Evolutionary conservation across 2,113 vertebrate species (phyloP), one percentile per base, ranked within the genome.

Genomic region (Fukomys damarensis): DNA sequence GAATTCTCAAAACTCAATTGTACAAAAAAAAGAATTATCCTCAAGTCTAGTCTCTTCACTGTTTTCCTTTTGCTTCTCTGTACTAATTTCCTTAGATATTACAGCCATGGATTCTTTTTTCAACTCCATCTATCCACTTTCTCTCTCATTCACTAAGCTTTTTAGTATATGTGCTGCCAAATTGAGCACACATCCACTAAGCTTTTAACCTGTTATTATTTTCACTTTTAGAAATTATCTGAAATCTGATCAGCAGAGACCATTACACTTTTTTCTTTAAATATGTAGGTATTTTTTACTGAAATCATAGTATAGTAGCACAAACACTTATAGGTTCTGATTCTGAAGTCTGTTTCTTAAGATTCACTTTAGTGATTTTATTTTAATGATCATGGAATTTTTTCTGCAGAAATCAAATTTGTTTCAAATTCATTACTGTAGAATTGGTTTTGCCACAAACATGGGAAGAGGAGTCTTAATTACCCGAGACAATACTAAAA

Each of bases 191-290:
- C 46, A 49, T 49, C 30, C 26, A 84, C 0, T 38, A 28, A 94
- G 35, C 61, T 74, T 92, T 94, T 76, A 81, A 85, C 26, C 12
- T 91, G n/a, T 28, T 59, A 30, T 10, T 56, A 80, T 70, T 88
- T 91, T 80, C 12, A 26, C 80, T 88, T 94, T 49, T 49, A 86
- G n/a, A 95, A 95, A 70, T 89, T 79, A 91, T 59, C n/a, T 81
- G n/a, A 85, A 94, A 86, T 92, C 32, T 89, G 38, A 89, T 93
- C 32, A 95, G 10, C 43, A 79, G 35, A 80, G 24, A 74, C 24
- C 1, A 68, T 61, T 89, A 24, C 35, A 32, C 66, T 30, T 86
- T 65, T 61, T 88, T 58, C 65, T 74, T 85, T 88, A 63, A 79
- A 70, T 9, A 83, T 14, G 77, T 28, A 88, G 54, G 28, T 52